phyloP scores from a whole-genome alignment of 1,140 invertebrate genomes.

The Agrypnia vestita region DNA sequence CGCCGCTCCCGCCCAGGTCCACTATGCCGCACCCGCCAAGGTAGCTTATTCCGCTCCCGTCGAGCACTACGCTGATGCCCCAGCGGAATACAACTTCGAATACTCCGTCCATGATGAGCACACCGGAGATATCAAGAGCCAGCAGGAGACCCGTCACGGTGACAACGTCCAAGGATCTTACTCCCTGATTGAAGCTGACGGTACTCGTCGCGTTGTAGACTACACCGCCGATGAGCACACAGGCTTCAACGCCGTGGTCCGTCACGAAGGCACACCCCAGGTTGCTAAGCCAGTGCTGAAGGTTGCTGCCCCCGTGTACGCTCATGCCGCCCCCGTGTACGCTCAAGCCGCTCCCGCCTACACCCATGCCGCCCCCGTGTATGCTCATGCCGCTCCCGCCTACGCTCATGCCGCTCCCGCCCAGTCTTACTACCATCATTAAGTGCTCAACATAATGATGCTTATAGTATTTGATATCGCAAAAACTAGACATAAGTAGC shows the following conservation, averaged over 20 bases:
- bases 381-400: neutral
- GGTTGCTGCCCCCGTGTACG: conserved; percentile 55
- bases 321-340: no score
- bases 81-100: conserved; percentile 63
- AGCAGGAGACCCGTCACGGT: conserved; percentile 75
- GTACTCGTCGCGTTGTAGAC: conserved; percentile 80
- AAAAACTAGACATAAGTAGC: no score
- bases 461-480: no score
- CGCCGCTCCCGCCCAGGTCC: conserved; percentile 19
- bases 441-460: no score
- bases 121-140: conserved; percentile 77
- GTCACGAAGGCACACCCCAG: conserved; percentile 71
- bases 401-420: conserved; percentile 35
- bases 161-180: conserved; percentile 76
- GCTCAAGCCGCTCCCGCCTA: no score
- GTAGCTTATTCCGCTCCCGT: conserved; percentile 50
- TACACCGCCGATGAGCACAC: conserved; percentile 82
- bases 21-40: conserved; percentile 51
- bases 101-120: conserved; percentile 73
- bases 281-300: conserved; percentile 61
- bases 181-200: conserved; percentile 78
- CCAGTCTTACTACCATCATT: no score
- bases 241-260: conserved; percentile 82
- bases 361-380: neutral
- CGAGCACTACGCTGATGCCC: conserved; percentile 62